Base-by-base conservation (phyloP, 2,888 invertebrate species). In the Agelastica alni region DNA sequence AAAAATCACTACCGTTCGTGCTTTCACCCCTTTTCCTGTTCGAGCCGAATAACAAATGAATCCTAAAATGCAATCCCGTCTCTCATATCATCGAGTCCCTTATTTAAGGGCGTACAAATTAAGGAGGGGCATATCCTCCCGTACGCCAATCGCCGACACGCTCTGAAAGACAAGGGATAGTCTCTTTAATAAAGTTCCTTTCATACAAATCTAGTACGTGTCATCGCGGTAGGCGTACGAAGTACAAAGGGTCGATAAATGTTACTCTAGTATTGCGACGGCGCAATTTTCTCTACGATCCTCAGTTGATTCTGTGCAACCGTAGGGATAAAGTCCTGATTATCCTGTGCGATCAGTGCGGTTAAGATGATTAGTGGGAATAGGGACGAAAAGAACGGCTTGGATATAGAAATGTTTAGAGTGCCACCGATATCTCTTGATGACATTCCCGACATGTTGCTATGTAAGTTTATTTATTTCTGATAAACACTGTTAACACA, bases 381-480 rank as follows among this genome's bases (percentile, higher is more conserved):
- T 68, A 72, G 69, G 67, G 73, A 66, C 66, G 70, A 62, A 64
- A 70, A 58, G 66, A 70, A 49, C 61, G 63, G 64, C 28, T 63
- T 75, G 47, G 73, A 75, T 59, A 75, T 77, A 48, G 79, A 81
- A 68, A 80, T 81, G 72, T 81, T 85, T 78, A 82, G 88, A 72
- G 86, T 88, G 65, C 88, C 88, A 59, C 87, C 87, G 65, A 86
- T 88, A 68, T 85, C 85, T 71, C 79, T 88, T 63, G 87, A 87
- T 74, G 85, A 85, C 73, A 82, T 88, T 69, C 88, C 88, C 28
- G 86, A 87, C 77, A 84, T 86, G 78, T 80, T 88, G 69, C 76
- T 87, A 76, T 85, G 87, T 87, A 85, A 82, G 86, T 85, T 47
- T 44, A 16, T 28, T 12, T 36, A n/a, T n/a, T n/a, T n/a, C n/a